Evolutionary conservation across 1,140 invertebrate species (phyloP), one percentile per base, ranked within the genome.

Genomic region (Aradophagus sp.): DNA sequence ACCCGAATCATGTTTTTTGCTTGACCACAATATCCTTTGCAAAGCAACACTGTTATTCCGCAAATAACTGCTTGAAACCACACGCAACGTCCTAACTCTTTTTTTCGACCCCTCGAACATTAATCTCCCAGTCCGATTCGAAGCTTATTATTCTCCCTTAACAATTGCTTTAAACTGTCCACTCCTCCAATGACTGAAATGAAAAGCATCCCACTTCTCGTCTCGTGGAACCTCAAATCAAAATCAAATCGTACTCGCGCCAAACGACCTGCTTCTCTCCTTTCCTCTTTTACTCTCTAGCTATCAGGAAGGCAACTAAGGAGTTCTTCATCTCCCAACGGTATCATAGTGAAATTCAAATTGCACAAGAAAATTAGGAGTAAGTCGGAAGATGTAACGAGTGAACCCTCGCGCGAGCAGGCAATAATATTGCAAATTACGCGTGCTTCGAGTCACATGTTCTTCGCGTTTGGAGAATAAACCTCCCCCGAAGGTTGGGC

Each of bases 401-500:
- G 68, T 55, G 70, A 74, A 72, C 72, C 58, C 71, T 74, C 58
- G 65, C 62, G 63, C 63, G 69, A 76, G 59, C 67, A 74, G 63
- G 68, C 71, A 80, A 79, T 79, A 79, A 79, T 78, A 78, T 20
- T 47, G 23, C 53, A 41, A 59, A 56, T 74, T 66, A 65, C 45
- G 48, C 58, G 20, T 55, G 39, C 61, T 53, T 20, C n/a, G 27
- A 74, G 61, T 48, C 48, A 69, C 67, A 70, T 71, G 62, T 52
- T 45, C 48, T 31, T 56, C 48, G 27, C 35, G 44, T 48, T 58
- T 55, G 19, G 15, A 48, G 36, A 67, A 62, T 69, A 72, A 73
- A 70, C 65, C 75, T 71, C 70, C 76, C 63, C 75, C 65, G 69
- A 74, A 78, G 79, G 75, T 79, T 74, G 75, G 77, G 80, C 81